Base-by-base conservation (phyloP, 2,113 vertebrate genomes). In the Telmatochromis bifrenatus region DNA sequence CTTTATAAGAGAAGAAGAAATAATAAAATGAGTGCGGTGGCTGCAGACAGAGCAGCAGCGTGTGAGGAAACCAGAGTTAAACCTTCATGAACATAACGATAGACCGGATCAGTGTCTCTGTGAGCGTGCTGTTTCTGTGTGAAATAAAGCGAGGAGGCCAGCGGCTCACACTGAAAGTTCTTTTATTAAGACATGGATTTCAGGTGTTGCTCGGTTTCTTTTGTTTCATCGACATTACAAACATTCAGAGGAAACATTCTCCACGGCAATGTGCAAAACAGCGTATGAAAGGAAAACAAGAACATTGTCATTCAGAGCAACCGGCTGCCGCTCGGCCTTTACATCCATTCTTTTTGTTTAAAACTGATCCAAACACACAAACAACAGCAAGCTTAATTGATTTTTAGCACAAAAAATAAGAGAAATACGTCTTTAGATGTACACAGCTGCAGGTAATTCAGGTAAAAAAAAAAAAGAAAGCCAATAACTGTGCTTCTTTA, bases 171-270 rank as follows among this genome's bases (percentile, higher is more conserved):
- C 95, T 96, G 95, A 93, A 92, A 15, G 81, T 81, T 90, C 88
- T 91, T 95, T 96, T 94, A 96, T 94, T 95, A 79, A 85, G 89
- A 89, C 87, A 51, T 87, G 35, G 90, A 83, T 55, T 91, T 42
- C 86, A 83, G 87, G 79, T 80, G 84, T 92, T 7, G 51, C 26
- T 51, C 84, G 45, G 33, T 83, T 81, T 88, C 26, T 79, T 91
- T 85, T 56, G 79, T 85, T 81, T 91, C 86, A 21, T 84, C 49
- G 42, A 70, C 53, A 33, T 68, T 82, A 90, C 84, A 90, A 77
- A 93, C 93, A 90, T 91, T 93, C 90, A 93, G 83, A 88, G 53
- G 82, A 90, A 89, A 95, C 94, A 89, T 90, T 93, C 87, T 94
- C 89, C 70, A 89, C n/a, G 82, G 90, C 58, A 45, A 92, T 94